A percentile compares a stretch with the other conserved stretches of the same genome.
Evolutionary conservation across 2,797 vertebrate genomes (phyloP).

Genomic region (Propithecus perrieri): DNA sequence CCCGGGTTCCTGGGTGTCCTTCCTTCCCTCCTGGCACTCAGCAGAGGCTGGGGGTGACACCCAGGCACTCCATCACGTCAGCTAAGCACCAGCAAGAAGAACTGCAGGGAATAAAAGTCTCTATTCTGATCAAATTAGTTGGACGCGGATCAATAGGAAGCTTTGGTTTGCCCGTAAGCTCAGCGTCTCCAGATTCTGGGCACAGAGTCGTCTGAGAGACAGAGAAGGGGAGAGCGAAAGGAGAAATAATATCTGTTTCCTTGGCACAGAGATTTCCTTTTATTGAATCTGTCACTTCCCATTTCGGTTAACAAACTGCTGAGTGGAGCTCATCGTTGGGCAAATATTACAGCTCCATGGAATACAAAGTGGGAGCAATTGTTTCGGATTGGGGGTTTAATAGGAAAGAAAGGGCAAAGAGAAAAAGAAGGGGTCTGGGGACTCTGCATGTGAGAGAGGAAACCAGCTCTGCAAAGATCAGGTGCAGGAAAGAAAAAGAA

Average conservation of each 20-base stretch:
- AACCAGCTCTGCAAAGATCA: not conserved
- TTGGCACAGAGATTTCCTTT: constrained; percentile 88
- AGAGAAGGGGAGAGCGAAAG: constrained; percentile 80
- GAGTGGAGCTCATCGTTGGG: constrained; percentile 86
- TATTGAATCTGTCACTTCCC: constrained; percentile 93
- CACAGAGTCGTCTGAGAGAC: constrained; percentile 82
- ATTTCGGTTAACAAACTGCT: constrained; percentile 90
- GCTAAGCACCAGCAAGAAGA: constrained; percentile 74
- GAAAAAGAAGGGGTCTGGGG: not conserved
- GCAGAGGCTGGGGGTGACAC: not conserved
- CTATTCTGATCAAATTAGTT: constrained; percentile 86
- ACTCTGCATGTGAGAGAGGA: not conserved
- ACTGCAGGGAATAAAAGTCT: constrained; percentile 73
- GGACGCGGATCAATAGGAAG: constrained; percentile 85
- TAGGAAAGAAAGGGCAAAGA: constrained; percentile 28
- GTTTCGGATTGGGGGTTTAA: constrained; percentile 72
- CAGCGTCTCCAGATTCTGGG: constrained; percentile 76
- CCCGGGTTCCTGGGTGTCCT: too few relatives aligned
- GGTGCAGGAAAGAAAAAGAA: not conserved
- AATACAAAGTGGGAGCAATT: constrained; percentile 80
- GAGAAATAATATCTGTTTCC: constrained; percentile 87
- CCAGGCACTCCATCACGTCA: constrained; percentile 61
- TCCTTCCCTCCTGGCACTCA: not conserved
- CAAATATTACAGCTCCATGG: constrained; percentile 82
- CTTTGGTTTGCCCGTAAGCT: constrained; percentile 74